These are phyloP conservation scores for Hypsopygia costalis DNA, from an alignment of 2,888 invertebrate genomes.

Conservation along the genomic window DNA sequence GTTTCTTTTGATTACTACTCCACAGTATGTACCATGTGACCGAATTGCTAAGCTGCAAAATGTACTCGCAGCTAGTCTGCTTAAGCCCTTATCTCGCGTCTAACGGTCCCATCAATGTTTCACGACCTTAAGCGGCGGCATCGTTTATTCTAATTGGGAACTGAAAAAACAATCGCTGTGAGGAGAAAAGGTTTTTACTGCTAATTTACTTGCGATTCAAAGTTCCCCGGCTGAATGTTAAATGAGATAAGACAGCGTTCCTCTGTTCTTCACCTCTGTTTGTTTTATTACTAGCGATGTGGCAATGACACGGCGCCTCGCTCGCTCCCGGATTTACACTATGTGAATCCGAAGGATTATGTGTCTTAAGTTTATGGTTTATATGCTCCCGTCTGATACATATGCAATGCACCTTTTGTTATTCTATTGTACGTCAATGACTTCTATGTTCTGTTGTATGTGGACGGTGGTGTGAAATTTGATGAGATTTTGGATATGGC, in stretches of 20 bases:
- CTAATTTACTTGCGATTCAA: constrained; percentile 48
- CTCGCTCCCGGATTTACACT: not conserved
- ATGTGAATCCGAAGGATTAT: not conserved
- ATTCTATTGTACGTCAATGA: too few relatives aligned
- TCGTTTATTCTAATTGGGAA: constrained; percentile 65
- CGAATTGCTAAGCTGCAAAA: too few relatives aligned
- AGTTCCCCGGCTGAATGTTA: constrained; percentile 39
- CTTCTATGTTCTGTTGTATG: too few relatives aligned
- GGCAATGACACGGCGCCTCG: constrained; percentile 1
- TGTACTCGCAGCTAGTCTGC: not conserved
- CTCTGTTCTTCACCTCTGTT: constrained; percentile 9
- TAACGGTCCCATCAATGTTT: constrained; percentile 68
- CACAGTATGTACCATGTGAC: not conserved
- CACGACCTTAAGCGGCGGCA: constrained; percentile 54
- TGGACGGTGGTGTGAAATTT: too few relatives aligned
- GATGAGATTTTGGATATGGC: too few relatives aligned
- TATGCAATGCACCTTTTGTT: too few relatives aligned
- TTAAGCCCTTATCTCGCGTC: constrained; percentile 27
- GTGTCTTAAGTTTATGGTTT: not conserved
- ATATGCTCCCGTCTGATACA: not conserved
- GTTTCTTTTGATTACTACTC: too few relatives aligned
- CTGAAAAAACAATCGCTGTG: constrained; percentile 61
- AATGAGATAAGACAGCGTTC: constrained; percentile 35
- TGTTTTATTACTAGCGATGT: constrained; percentile 12
- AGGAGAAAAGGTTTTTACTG: constrained; percentile 49